These are phyloP conservation scores for Asbolus verrucosus DNA, from an alignment of 1,140 invertebrate genomes.

Conservation along the genomic window DNA sequence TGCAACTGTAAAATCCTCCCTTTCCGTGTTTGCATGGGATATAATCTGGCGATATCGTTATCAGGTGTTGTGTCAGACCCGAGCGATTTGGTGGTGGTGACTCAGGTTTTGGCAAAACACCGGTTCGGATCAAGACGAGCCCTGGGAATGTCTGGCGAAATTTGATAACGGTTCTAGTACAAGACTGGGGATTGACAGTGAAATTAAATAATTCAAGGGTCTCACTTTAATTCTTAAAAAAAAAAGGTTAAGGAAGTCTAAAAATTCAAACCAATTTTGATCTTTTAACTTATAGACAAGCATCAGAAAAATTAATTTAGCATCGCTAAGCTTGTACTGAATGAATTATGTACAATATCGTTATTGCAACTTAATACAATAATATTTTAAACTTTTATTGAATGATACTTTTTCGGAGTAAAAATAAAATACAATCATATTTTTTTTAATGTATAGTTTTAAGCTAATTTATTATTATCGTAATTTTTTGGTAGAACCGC, in stretches of 20 bases:
- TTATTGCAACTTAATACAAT: too few relatives aligned
- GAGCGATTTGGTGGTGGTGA: conserved; percentile 10
- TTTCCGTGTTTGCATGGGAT: conserved; percentile 47
- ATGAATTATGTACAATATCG: too few relatives aligned
- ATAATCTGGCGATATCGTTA: conserved; percentile 45
- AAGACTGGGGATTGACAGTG: too few relatives aligned
- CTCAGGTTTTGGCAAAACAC: conserved; percentile 14
- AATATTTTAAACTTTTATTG: too few relatives aligned
- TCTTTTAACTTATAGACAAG: neutral
- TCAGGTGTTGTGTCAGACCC: conserved; percentile 26
- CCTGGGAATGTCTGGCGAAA: neutral
- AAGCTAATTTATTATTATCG: too few relatives aligned
- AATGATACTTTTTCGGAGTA: too few relatives aligned
- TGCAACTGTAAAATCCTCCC: conserved; percentile 45
- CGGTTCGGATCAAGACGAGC: conserved; percentile 15
- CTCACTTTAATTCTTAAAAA: neutral
- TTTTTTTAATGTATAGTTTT: too few relatives aligned
- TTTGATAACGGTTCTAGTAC: neutral
- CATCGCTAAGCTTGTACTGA: too few relatives aligned
- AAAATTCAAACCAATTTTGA: neutral
- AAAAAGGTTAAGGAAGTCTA: neutral
- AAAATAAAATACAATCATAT: too few relatives aligned
- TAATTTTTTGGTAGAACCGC: conserved; percentile 71
- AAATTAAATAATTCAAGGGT: too few relatives aligned
- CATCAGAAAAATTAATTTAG: too few relatives aligned